These are phyloP conservation scores for Atherinosoma microstoma DNA, from an alignment of 2,797 vertebrate species.

Conservation along the genomic window DNA sequence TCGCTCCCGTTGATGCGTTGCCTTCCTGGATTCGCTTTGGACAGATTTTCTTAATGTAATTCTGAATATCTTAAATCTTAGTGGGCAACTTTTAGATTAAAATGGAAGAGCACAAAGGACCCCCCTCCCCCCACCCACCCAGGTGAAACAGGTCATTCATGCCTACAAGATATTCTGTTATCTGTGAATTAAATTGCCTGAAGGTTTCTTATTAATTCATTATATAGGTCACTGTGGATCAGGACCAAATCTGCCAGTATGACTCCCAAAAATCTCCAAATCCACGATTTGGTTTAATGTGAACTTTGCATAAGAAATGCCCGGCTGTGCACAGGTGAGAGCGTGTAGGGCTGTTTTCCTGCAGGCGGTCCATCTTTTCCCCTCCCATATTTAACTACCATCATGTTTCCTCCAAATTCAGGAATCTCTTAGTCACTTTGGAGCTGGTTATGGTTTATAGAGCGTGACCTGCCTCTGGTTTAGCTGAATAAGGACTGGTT, in stretches of 20 bases:
- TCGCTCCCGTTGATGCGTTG: conserved; percentile 22
- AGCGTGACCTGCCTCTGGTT: too few species aligned
- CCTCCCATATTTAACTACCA: not conserved
- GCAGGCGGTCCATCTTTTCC: not conserved
- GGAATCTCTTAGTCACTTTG: not conserved
- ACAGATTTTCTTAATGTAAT: conserved; percentile 31
- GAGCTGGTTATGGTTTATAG: too few species aligned
- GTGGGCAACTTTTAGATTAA: conserved; percentile 25
- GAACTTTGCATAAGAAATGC: too few species aligned
- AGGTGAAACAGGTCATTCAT: conserved; percentile 16
- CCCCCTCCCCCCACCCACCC: accelerated
- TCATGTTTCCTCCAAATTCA: not conserved
- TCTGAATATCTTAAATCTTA: conserved; percentile 33
- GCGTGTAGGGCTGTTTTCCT: too few species aligned
- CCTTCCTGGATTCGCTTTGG: conserved; percentile 17
- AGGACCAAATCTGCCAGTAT: too few species aligned
- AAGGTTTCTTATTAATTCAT: not conserved
- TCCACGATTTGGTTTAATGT: too few species aligned
- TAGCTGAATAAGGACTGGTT: too few species aligned
- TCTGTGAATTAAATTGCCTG: conserved; percentile 19
- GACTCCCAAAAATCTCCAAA: too few species aligned
- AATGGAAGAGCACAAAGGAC: conserved; percentile 5
- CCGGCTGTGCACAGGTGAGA: too few species aligned
- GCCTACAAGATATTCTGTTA: conserved; percentile 24
- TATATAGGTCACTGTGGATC: too few species aligned